Evolutionary conservation across 1,140 invertebrate species (phyloP).

Genomic region (Drosophila persimilis): DNA sequence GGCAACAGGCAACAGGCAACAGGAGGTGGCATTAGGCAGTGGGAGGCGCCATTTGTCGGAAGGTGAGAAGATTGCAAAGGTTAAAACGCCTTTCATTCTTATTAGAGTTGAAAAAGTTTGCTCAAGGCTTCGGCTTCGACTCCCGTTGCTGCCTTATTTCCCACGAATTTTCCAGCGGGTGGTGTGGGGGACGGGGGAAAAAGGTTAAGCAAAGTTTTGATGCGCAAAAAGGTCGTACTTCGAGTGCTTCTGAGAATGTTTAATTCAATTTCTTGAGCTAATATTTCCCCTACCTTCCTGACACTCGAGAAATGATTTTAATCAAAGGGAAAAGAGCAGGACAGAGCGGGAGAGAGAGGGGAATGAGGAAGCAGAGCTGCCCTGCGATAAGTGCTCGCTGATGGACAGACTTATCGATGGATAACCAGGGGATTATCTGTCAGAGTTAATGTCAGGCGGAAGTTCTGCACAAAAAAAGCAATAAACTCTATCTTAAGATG

Average conservation of each 20-base stretch:
- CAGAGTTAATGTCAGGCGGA: no score
- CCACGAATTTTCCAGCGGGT: conserved; percentile 16
- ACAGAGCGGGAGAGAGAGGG: no score
- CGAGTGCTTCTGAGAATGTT: conserved; percentile 42
- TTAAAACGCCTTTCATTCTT: conserved; percentile 50
- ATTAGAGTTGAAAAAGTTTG: conserved; percentile 53
- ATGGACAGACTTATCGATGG: no score
- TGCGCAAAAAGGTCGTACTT: conserved; percentile 20
- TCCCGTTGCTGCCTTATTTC: conserved; percentile 26
- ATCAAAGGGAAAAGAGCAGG: no score
- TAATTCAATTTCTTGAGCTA: conserved; percentile 60
- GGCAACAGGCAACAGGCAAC: no score
- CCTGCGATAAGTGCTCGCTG: no score
- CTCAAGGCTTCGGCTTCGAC: background rate
- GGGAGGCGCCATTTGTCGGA: background rate
- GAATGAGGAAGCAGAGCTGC: no score
- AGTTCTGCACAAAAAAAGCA: no score
- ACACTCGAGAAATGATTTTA: no score
- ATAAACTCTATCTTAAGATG: no score
- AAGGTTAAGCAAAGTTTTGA: conserved; percentile 58
- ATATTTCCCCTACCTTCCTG: conserved; percentile 21
- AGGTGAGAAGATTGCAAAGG: conserved; percentile 30
- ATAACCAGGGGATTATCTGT: no score
- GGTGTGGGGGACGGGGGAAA: conserved; percentile 6
- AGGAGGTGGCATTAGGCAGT: no score